Conservation (phyloP, 1,140 invertebrate species). For the Neodiprion pinetum region DNA sequence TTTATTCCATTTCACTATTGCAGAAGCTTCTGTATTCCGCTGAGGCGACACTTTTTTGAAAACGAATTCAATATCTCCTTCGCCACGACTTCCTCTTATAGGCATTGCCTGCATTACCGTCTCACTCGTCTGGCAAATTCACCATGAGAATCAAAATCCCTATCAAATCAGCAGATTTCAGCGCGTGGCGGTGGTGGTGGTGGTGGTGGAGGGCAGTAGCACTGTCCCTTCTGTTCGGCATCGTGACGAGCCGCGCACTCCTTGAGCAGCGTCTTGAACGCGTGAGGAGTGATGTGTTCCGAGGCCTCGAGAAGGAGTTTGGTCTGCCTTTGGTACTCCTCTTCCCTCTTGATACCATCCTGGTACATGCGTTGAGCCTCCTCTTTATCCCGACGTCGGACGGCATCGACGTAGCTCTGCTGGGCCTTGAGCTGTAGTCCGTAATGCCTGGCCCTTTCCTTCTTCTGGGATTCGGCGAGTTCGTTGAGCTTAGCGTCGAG, state of each 20-base stretch:
- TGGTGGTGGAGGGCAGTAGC: slow-evolving; percentile 29
- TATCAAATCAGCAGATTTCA: neutral
- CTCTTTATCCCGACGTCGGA: slow-evolving; percentile 25
- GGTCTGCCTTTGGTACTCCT: slow-evolving; percentile 32
- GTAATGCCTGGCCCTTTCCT: slow-evolving; percentile 30
- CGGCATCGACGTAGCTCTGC: slow-evolving; percentile 14
- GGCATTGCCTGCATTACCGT: no score
- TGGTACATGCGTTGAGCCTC: slow-evolving; percentile 16
- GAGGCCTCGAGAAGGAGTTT: slow-evolving; percentile 37
- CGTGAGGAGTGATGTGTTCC: slow-evolving; percentile 35
- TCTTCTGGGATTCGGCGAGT: slow-evolving; percentile 15
- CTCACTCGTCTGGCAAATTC: neutral
- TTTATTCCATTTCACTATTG: no score
- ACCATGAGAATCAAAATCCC: neutral
- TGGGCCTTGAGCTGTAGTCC: slow-evolving; percentile 38
- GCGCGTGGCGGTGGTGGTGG: neutral
- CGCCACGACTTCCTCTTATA: no score
- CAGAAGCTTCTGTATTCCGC: no score
- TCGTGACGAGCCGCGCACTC: slow-evolving; percentile 30
- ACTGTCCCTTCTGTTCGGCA: slow-evolving; percentile 30
- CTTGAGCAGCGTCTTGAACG: slow-evolving; percentile 37
- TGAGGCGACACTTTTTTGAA: no score
- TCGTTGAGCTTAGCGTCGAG: slow-evolving; percentile 27
- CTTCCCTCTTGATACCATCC: slow-evolving; percentile 22
- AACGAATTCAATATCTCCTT: no score